phyloP scores from a whole-genome alignment of 2,113 vertebrate species.

The Thymallus thymallus region DNA sequence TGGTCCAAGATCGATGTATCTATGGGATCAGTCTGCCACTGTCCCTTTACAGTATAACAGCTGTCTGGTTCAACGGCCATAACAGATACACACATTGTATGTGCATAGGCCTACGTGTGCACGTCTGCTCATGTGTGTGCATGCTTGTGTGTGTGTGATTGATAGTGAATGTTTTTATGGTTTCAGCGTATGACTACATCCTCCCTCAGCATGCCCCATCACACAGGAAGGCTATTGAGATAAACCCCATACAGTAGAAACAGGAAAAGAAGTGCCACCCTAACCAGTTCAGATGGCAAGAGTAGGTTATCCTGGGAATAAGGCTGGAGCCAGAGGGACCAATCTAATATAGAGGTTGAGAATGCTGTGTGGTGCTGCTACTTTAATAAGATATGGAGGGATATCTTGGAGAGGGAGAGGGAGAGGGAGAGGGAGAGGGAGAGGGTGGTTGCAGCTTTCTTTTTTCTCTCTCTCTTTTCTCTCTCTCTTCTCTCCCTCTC shows the following conservation, averaged over 20 bases:
- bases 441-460: slow-evolving; percentile 1
- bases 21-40: no score
- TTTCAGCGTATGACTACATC: neutral
- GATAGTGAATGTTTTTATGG: neutral
- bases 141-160: neutral
- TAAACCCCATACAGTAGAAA: neutral
- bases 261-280: slow-evolving; percentile 5
- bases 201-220: no score
- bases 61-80: no score
- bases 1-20: no score
- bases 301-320: slow-evolving; percentile 19
- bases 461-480: neutral
- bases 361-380: slow-evolving; percentile 34
- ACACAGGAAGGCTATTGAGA: neutral
- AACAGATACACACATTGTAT: neutral
- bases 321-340: slow-evolving; percentile 22
- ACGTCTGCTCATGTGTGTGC: neutral
- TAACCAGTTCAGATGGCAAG: slow-evolving; percentile 4
- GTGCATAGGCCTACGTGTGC: neutral
- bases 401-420: neutral
- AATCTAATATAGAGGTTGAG: slow-evolving; percentile 64
- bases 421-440: no score
- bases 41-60: no score
- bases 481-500: slow-evolving; percentile 6
- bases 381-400: slow-evolving; percentile 56